These are phyloP conservation scores for Leptinotarsa juncta DNA, from an alignment of 2,888 invertebrate species.

Conservation along the genomic window DNA sequence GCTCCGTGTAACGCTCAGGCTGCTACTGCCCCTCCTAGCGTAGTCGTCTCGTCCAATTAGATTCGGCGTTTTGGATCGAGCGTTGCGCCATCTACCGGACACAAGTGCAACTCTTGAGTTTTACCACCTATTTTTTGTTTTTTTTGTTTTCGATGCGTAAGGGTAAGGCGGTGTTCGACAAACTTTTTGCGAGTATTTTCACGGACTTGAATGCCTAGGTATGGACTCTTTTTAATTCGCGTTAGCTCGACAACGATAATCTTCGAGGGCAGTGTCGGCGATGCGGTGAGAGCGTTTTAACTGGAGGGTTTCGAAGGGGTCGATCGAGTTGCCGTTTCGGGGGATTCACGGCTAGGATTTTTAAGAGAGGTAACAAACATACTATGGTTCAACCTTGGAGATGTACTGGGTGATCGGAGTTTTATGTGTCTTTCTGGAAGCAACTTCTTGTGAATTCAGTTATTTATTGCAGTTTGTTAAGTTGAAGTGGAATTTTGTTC, in stretches of 20 bases:
- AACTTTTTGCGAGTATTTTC: slow-evolving; percentile 12
- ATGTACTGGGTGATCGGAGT: not conserved
- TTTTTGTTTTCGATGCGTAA: slow-evolving; percentile 15
- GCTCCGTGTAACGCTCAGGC: slow-evolving; percentile 52
- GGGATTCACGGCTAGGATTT: too few relatives aligned
- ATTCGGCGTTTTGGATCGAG: not conserved
- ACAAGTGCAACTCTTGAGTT: slow-evolving; percentile 11
- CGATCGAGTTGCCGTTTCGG: not conserved
- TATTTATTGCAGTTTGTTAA: too few relatives aligned
- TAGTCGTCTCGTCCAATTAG: not conserved
- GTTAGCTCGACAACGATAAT: slow-evolving; percentile 54
- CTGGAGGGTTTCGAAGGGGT: not conserved
- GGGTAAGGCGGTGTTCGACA: not conserved
- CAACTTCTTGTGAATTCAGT: too few relatives aligned
- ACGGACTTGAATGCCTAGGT: slow-evolving; percentile 14
- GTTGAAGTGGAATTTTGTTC: too few relatives aligned
- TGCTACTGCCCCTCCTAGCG: not conserved
- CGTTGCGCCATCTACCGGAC: slow-evolving; percentile 1
- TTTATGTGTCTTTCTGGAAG: too few relatives aligned
- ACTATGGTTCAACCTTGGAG: not conserved
- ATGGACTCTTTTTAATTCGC: slow-evolving; percentile 47
- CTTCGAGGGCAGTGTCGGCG: slow-evolving; percentile 26
- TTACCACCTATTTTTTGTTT: not conserved
- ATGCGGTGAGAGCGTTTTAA: not conserved
- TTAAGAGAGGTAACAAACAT: too few relatives aligned